Conservation (phyloP, 23 tunicate species). For the Ascidia mentula region DNA sequence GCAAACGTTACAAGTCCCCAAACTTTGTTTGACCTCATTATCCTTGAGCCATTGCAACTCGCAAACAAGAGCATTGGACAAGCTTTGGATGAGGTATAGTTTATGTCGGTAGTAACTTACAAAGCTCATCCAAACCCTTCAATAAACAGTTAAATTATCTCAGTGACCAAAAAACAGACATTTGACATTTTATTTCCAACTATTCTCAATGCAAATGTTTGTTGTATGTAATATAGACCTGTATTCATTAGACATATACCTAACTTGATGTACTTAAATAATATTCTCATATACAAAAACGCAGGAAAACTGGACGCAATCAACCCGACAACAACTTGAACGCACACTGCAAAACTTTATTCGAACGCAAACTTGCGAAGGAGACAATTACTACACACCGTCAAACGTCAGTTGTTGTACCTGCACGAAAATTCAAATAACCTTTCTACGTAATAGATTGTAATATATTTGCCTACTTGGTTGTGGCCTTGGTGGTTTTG, state of each 20-base stretch:
- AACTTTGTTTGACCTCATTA: background rate
- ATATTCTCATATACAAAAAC: no score
- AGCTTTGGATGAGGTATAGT: background rate
- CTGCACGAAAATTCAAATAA: background rate
- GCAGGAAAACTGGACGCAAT: background rate
- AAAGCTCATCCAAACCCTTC: no score
- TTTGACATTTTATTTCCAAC: no score
- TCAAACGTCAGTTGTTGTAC: background rate
- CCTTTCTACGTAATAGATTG: background rate
- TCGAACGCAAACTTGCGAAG: background rate
- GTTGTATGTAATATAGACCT: no score
- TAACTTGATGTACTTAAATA: no score
- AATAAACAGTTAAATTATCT: no score
- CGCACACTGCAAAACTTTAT: background rate
- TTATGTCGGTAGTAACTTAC: no score
- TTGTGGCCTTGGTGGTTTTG: no score
- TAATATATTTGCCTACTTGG: no score
- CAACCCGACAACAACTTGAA: background rate
- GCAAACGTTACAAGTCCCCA: background rate
- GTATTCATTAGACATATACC: no score
- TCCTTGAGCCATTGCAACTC: background rate
- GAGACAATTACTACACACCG: background rate
- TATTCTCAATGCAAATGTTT: no score
- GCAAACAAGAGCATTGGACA: background rate
- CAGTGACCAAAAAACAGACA: no score